phyloP scores from a whole-genome alignment of 2,113 vertebrate genomes.

The Phasianus colchicus region DNA sequence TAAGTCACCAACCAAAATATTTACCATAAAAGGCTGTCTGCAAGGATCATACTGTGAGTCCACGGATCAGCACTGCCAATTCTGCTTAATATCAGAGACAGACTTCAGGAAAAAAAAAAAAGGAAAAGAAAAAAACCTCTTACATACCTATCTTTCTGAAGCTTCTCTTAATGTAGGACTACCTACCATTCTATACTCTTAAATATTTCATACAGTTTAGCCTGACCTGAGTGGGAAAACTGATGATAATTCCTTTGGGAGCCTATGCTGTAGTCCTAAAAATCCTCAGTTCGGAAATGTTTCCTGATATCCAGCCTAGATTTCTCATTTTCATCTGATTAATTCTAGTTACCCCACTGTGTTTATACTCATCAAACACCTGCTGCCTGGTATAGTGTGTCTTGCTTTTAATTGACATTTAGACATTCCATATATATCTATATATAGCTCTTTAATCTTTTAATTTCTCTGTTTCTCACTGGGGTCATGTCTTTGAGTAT shows the following conservation, averaged over 20 bases:
- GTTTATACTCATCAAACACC: conserved; percentile 54
- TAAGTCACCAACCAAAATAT: conserved; percentile 36
- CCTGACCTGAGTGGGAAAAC: background rate
- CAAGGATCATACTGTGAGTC: background rate
- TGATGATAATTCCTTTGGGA: conserved; percentile 42
- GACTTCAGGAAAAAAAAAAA: background rate
- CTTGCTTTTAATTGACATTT: conserved; percentile 54
- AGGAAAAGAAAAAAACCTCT: background rate
- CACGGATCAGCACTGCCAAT: background rate
- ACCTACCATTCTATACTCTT: background rate
- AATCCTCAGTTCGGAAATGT: conserved; percentile 20
- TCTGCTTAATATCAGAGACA: conserved; percentile 18
- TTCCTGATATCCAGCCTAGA: conserved; percentile 60
- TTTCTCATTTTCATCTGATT: conserved; percentile 66
- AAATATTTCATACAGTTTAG: conserved; percentile 30
- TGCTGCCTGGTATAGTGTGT: conserved; percentile 18
- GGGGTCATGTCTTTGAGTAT: background rate
- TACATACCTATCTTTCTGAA: background rate
- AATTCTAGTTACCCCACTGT: conserved; percentile 59
- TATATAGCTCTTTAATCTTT: conserved; percentile 43
- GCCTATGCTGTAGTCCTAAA: background rate
- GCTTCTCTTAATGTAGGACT: background rate
- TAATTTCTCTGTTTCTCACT: conserved; percentile 22
- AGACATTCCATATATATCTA: conserved; percentile 5
- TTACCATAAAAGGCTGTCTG: conserved; percentile 57